These are phyloP conservation scores for Chymomyza costata DNA, from an alignment of 1,140 invertebrate species.

Conservation along the genomic window DNA sequence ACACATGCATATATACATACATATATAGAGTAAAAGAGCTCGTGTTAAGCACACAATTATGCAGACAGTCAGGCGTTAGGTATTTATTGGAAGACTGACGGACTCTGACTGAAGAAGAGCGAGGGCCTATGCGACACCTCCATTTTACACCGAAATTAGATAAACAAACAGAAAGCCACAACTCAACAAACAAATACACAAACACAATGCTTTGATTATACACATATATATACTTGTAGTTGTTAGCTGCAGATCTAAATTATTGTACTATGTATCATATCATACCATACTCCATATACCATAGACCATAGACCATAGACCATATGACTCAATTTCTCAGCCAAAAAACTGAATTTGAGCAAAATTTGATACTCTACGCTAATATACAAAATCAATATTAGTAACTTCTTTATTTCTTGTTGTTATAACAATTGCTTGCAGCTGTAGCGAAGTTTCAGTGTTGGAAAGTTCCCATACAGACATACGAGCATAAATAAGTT, in stretches of 20 bases:
- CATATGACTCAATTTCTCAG: slow-evolving; percentile 45
- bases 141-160: slow-evolving; percentile 71
- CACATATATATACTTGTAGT: slow-evolving; percentile 22
- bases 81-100: slow-evolving; percentile 45
- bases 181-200: slow-evolving; percentile 71
- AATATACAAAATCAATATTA: slow-evolving; percentile 55
- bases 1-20: neutral
- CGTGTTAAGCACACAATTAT: slow-evolving; percentile 71
- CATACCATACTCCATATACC: too few species aligned
- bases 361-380: slow-evolving; percentile 44
- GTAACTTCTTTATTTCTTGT: too few species aligned
- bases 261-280: too few species aligned
- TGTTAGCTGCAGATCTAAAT: too few species aligned
- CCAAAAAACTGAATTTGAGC: slow-evolving; percentile 38
- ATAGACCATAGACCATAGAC: too few species aligned
- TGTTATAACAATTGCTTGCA: too few species aligned
- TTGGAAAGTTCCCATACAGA: too few species aligned
- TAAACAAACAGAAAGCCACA: slow-evolving; percentile 60
- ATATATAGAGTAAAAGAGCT: neutral
- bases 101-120: neutral
- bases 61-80: slow-evolving; percentile 69
- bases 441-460: too few species aligned
- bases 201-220: slow-evolving; percentile 69
- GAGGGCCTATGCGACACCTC: slow-evolving; percentile 42
- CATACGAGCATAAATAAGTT: too few species aligned